Base-by-base conservation (phyloP, 2,113 vertebrate species). In the Scartelaos histophorus region DNA sequence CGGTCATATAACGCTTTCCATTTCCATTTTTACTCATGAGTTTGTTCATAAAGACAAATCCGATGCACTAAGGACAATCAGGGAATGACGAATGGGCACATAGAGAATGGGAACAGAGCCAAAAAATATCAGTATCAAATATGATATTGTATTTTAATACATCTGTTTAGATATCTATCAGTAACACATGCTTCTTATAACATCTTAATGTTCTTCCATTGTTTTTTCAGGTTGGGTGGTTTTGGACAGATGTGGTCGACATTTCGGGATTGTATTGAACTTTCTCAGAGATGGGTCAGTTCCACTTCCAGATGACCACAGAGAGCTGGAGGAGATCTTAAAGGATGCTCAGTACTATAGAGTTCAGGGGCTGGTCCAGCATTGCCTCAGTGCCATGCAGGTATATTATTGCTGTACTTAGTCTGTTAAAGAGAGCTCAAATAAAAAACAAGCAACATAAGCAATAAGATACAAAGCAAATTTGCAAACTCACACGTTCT, bases 231-330 rank as follows among this genome's bases (percentile, higher is more conserved):
- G 95, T 66, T 96, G 95, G 95, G 92, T 97, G 9, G 90, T 97
- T 89, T 90, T 97, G 83, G 95, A 97, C 66, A 84, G 95, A 65
- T 91, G 93, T 60, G 95, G 95, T n/a, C 91, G 93, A 4, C 95
- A 97, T 82, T 97, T 97, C 89, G 92, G 92, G 43, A 87, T 95
- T 12, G 90, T 96, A 46, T 91, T 97, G 78, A 97, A 96, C 86
- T 97, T 96, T 88, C 90, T 97, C 69, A 91, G 95, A 25, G 95
- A 97, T 7, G 95, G 95, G 4, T 93, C 95, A 0, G 95, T 96
- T 19, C 95, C 95, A 2, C 93, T 97, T 29, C 95, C 95, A 1
- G 95, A 96, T 21, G 92, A 92, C 22, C 87, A 92, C 70, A 90
- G 87, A 81, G 95, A 96, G 68, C 90, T 96, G 62, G 94, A 95